phyloP scores from a whole-genome alignment of 1,140 invertebrate genomes.

The Hycleus phaleratus region DNA sequence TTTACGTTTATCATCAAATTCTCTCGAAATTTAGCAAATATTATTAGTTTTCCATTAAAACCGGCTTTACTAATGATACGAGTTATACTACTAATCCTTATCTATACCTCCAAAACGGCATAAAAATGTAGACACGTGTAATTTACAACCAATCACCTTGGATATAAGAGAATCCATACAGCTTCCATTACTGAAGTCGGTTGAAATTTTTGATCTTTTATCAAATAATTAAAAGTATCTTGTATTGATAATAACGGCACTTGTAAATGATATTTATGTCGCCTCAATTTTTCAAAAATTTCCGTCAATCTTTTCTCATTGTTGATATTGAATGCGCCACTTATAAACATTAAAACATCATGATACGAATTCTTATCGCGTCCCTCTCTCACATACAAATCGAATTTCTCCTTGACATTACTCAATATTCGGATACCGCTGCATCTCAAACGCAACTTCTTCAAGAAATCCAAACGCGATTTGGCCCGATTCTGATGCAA shows the following conservation, averaged over 20 bases:
- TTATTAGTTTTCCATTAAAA: too few species aligned
- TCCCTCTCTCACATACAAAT: constrained; percentile 37
- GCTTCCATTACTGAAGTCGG: constrained; percentile 46
- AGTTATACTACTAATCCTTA: not conserved
- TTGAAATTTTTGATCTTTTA: constrained; percentile 36
- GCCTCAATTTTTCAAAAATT: constrained; percentile 40
- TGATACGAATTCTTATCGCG: constrained; percentile 37
- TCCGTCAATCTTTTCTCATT: constrained; percentile 15
- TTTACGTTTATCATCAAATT: too few species aligned
- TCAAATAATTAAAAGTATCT: constrained; percentile 44
- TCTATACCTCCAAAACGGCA: not conserved
- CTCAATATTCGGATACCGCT: constrained; percentile 38
- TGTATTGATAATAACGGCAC: constrained; percentile 45
- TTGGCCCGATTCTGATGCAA: constrained; percentile 41
- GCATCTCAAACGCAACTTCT: constrained; percentile 43
- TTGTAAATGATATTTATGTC: constrained; percentile 48
- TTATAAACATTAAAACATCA: constrained; percentile 25
- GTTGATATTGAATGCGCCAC: constrained; percentile 26
- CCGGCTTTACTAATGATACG: too few species aligned
- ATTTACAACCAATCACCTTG: constrained; percentile 38
- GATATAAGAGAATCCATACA: constrained; percentile 49
- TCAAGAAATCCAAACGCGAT: constrained; percentile 42
- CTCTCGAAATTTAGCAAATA: too few species aligned
- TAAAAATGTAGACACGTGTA: constrained; percentile 23
- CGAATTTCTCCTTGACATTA: constrained; percentile 32